Conservation (phyloP, 2,113 vertebrate genomes). For the Cairina moschata region DNA sequence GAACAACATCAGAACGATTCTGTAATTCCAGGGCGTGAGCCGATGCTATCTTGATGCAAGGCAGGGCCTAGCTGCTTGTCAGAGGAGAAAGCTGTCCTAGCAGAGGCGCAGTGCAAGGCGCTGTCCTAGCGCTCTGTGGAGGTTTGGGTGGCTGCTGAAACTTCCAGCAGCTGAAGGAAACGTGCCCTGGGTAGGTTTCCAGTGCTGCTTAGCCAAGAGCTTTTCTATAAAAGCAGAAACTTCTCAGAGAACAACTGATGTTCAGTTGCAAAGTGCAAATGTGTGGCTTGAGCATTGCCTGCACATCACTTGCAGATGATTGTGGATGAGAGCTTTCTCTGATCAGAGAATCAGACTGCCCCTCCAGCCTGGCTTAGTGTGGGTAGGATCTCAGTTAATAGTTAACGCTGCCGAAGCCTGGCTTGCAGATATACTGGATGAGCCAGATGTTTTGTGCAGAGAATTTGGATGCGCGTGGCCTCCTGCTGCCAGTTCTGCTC, state of each 20-base stretch:
- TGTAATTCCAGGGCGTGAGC: neutral
- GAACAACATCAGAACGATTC: neutral
- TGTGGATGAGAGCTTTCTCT: neutral
- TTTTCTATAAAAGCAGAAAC: neutral
- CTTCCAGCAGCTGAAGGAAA: neutral
- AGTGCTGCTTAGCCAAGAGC: rapidly evolving
- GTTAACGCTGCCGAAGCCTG: rapidly evolving
- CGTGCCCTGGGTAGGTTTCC: neutral
- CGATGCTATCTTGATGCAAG: neutral
- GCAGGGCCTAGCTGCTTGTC: neutral
- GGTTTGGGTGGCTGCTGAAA: neutral
- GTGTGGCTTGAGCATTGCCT: neutral
- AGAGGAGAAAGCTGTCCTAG: neutral
- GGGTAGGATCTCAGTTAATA: neutral
- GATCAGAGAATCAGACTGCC: neutral
- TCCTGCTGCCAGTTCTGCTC: neutral
- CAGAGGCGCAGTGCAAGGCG: neutral
- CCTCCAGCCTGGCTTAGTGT: rapidly evolving
- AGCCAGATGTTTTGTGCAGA: rapidly evolving
- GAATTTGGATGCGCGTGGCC: neutral
- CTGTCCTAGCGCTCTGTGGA: neutral
- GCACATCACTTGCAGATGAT: rapidly evolving
- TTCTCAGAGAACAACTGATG: neutral
- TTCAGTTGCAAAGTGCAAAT: neutral
- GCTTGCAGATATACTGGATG: neutral